Evolutionary conservation across 1,140 invertebrate species (phyloP).

Genomic region (Aphis craccivora): DNA sequence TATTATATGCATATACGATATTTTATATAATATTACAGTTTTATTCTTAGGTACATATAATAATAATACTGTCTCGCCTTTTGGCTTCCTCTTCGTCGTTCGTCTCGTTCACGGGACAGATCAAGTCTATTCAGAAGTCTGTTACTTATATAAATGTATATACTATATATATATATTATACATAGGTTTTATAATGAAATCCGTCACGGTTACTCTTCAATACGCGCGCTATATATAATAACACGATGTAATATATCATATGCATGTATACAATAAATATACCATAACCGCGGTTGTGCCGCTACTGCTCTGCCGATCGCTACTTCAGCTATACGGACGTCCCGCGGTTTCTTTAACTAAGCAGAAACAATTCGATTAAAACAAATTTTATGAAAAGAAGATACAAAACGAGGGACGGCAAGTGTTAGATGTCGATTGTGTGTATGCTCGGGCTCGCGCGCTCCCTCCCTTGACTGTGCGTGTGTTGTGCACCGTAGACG

Average conservation of each 20-base stretch:
- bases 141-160: neutral
- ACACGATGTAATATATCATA: neutral
- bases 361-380: slow-evolving; percentile 54
- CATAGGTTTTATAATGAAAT: slow-evolving; percentile 19
- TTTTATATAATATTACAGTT: neutral
- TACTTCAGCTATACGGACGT: slow-evolving; percentile 3
- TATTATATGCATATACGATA: neutral
- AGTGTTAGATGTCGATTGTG: slow-evolving; percentile 6
- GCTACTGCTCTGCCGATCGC: slow-evolving; percentile 35
- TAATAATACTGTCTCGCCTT: neutral
- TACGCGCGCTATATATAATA: neutral
- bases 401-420: neutral
- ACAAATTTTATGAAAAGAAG: neutral
- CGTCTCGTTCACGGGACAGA: neutral
- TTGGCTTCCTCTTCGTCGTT: slow-evolving; percentile 12
- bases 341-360: slow-evolving; percentile 39
- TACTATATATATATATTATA: too few species aligned
- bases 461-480: too few species aligned
- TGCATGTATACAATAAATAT: slow-evolving; percentile 11
- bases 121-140: neutral
- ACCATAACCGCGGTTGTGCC: slow-evolving; percentile 21
- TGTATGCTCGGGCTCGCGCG: neutral
- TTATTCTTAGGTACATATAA: neutral
- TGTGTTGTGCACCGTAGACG: neutral
- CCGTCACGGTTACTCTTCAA: slow-evolving; percentile 12